Evolutionary conservation across 2,113 vertebrate genomes (phyloP).

Genomic region (Podarcis cretensis): DNA sequence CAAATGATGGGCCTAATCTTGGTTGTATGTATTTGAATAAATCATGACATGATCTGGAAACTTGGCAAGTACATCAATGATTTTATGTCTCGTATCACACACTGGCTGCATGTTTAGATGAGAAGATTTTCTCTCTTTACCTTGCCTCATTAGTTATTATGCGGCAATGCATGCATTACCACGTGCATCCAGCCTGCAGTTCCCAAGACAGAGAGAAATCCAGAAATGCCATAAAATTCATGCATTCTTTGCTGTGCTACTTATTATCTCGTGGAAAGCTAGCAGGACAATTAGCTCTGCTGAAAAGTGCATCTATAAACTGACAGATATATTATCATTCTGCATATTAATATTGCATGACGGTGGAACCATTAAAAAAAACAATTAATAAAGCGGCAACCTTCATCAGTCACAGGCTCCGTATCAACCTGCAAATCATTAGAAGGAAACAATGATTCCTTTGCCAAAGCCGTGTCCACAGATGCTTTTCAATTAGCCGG

Average conservation of each 20-base stretch:
- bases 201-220: constrained; percentile 66
- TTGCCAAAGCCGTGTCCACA: constrained; percentile 63
- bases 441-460: constrained; percentile 52
- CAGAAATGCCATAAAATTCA: constrained; percentile 65
- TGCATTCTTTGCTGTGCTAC: constrained; percentile 45
- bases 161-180: constrained; percentile 59
- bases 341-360: constrained; percentile 42
- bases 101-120: constrained; percentile 61
- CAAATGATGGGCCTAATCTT: constrained; percentile 60
- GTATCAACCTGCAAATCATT: constrained; percentile 61
- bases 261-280: constrained; percentile 61
- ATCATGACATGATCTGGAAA: constrained; percentile 70
- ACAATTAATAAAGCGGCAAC: constrained; percentile 50
- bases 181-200: constrained; percentile 45
- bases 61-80: constrained; percentile 66
- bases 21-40: constrained; percentile 69
- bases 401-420: constrained; percentile 55
- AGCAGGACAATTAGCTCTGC: constrained; percentile 55
- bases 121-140: constrained; percentile 65
- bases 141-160: constrained; percentile 74
- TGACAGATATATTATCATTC: constrained; percentile 1
- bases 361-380: constrained; percentile 63
- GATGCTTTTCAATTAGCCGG: constrained; percentile 58
- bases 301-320: constrained; percentile 34
- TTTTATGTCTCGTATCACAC: constrained; percentile 72